A percentile compares a stretch with the other conserved stretches of the same genome.
Evolutionary conservation across 2,888 invertebrate species (phyloP).

Genomic region (Shargacucullia verbasci): DNA sequence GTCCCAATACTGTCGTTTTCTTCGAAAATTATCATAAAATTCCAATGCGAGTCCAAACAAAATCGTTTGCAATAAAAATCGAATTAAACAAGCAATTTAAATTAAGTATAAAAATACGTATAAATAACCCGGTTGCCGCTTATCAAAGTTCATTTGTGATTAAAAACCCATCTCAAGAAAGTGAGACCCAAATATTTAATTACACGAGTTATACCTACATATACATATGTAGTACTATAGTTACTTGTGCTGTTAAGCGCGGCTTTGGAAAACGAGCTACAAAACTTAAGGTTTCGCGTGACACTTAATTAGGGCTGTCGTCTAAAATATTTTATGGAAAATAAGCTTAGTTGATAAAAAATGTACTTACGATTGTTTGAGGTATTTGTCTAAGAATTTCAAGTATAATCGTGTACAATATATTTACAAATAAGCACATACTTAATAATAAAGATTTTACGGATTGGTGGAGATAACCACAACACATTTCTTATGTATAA

Average conservation of each 20-base stretch:
- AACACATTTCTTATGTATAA: no score
- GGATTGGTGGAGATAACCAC: no score
- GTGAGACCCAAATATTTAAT: constrained; percentile 57
- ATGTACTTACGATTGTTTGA: no score
- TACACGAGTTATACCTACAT: constrained; percentile 41
- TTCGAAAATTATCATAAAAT: constrained; percentile 35
- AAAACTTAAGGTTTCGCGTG: constrained; percentile 63
- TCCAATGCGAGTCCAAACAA: constrained; percentile 31
- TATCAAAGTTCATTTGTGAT: constrained; percentile 57
- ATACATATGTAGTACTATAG: no score
- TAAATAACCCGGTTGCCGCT: constrained; percentile 20
- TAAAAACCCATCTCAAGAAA: constrained; percentile 51
- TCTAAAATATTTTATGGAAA: no score
- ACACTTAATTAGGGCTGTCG: constrained; percentile 51
- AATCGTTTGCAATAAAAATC: constrained; percentile 44
- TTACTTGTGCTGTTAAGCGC: constrained; percentile 26
- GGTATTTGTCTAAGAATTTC: no score
- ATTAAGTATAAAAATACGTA: constrained; percentile 39
- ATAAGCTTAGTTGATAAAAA: background rate
- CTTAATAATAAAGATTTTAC: no score
- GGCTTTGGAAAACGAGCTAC: constrained; percentile 55
- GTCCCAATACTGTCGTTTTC: constrained; percentile 29
- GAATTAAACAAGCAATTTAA: constrained; percentile 49
- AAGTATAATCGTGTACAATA: no score
- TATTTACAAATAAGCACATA: no score